A percentile compares a stretch with the other conserved stretches of the same genome.
Evolutionary conservation across 2,888 invertebrate species (phyloP).

Genomic region (Sesamia inferens): DNA sequence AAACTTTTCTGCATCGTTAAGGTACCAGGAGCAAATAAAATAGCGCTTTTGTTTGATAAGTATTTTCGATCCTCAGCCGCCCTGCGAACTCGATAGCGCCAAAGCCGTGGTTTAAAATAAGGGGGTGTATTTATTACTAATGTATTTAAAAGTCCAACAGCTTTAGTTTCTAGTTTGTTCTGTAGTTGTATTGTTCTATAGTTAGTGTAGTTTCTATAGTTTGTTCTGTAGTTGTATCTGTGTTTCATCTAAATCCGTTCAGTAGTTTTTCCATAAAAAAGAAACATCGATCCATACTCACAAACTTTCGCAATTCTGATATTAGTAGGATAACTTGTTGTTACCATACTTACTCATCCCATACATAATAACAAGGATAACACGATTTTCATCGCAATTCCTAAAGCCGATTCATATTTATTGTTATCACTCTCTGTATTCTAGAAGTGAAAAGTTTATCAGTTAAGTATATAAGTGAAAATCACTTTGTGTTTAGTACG

Average conservation of each 20-base stretch:
- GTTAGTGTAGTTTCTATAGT: no score
- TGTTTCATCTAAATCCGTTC: no score
- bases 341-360: not conserved
- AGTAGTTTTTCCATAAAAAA: no score
- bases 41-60: not conserved
- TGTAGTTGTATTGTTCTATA: no score
- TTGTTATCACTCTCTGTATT: no score
- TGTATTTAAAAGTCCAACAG: not conserved
- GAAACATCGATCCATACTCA: no score
- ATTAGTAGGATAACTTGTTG: no score
- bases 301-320: no score
- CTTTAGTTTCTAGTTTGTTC: no score
- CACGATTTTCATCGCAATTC: not conserved
- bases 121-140: not conserved
- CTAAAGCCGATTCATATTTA: not conserved
- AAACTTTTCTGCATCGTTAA: not conserved
- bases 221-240: no score
- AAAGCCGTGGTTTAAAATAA: not conserved
- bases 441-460: not conserved
- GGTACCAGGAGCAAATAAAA: not conserved
- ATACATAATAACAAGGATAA: not conserved
- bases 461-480: not conserved
- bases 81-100: not conserved
- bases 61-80: not conserved
- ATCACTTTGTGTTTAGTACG: not conserved